Evolutionary conservation across 2,888 invertebrate species (phyloP), one percentile per base, ranked within the genome.

Genomic region (Rapana venosa): DNA sequence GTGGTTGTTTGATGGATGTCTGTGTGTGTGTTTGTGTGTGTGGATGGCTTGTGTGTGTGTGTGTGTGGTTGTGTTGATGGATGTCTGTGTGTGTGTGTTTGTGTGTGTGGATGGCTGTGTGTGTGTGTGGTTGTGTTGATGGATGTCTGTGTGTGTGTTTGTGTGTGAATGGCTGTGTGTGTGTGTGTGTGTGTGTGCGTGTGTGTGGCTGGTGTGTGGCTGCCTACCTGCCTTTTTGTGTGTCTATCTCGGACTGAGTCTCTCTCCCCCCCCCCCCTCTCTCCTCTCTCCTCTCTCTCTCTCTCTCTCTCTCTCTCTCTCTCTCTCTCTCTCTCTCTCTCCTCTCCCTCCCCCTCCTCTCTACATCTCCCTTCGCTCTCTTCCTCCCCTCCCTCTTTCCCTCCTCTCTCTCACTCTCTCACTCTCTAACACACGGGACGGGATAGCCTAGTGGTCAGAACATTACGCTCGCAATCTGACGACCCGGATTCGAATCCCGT

Each of bases 271-370:
- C 74, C n/a, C 13, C n/a, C n/a, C 26, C 74, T 26, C n/a, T 74
- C 13, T 74, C 74, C 32, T 32, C 32, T 79, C 77, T 79, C 20
- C 32, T 79, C 77, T 32, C 32, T 32, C 32, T 79, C 32, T 79
- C 77, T 79, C 32, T 79, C 77, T 79, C 32, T 32, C 15, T 70
- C n/a, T n/a, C n/a, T 70, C 74, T 74, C 79, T 79, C 32, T 79
- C 79, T 35, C 79, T 79, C 79, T 79, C 79, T 79, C 79, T 79
- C 35, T 79, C 79, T 79, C 79, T 79, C 32, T 11, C 35, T 66
- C 2, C 32, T 30, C 2, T 30, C 30, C 32, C 77, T 4, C 2
- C 17, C 32, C 11, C 32, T 79, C 79, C 35, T 35, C 32, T 35
- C 79, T 79, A 11, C 32, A 5, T 32, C 77, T 79, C 22, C n/a